Percentiles rank a stretch among this genome's conserved stretches.
Evolutionary conservation across 2,888 invertebrate genomes (phyloP).

Genomic region (Eledona agricola): DNA sequence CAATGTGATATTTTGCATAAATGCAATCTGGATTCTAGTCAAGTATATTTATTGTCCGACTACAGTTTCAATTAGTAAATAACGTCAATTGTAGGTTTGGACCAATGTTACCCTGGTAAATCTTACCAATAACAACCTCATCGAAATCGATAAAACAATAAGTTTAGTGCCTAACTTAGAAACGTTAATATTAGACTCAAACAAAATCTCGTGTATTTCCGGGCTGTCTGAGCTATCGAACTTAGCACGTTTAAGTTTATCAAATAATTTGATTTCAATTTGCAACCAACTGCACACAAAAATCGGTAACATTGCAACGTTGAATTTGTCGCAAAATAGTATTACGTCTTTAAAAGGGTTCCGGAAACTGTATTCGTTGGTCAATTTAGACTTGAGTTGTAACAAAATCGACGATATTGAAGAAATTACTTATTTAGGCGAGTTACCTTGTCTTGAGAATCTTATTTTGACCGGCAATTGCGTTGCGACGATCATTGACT

Average conservation of each 20-base stretch:
- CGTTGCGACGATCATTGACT: constrained; percentile 86
- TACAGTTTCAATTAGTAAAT: constrained; percentile 10
- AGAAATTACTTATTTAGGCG: constrained; percentile 81
- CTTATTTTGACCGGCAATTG: constrained; percentile 90
- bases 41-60: constrained; percentile 42
- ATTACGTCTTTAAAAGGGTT: constrained; percentile 77
- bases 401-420: constrained; percentile 83
- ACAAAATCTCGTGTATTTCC: constrained; percentile 76
- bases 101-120: constrained; percentile 74
- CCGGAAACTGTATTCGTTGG: constrained; percentile 85
- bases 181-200: constrained; percentile 78
- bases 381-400: constrained; percentile 84
- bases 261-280: constrained; percentile 77
- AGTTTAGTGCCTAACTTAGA: constrained; percentile 78
- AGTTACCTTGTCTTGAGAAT: constrained; percentile 86
- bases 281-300: constrained; percentile 84
- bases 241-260: constrained; percentile 78
- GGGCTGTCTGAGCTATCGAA: constrained; percentile 83
- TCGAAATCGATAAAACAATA: constrained; percentile 81
- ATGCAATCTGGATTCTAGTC: constrained; percentile 58
- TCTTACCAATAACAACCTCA: constrained; percentile 81
- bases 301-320: constrained; percentile 86
- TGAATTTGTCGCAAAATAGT: constrained; percentile 87
- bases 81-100: constrained; percentile 69
- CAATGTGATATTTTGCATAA: constrained; percentile 88